A percentile compares a stretch with the other conserved stretches of the same genome.
These are phyloP conservation scores for Melanchra persicariae DNA, from an alignment of 2,888 invertebrate species.

Conservation along the genomic window DNA sequence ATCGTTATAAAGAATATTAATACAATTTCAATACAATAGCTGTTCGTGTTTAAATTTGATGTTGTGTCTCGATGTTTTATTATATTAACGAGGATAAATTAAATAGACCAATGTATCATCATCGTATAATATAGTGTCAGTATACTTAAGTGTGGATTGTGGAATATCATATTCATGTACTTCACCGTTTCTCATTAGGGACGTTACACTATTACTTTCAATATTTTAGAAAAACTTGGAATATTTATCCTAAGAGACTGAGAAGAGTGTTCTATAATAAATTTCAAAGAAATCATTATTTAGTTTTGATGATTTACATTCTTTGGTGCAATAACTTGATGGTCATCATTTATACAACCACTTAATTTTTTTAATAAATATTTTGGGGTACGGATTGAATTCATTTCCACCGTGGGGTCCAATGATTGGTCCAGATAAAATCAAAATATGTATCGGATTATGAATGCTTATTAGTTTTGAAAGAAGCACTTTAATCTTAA, in stretches of 20 bases:
- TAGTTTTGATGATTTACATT: conserved; percentile 59
- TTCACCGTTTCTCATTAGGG: conserved; percentile 58
- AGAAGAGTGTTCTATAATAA: conserved; percentile 88
- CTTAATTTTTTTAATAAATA: conserved; percentile 44
- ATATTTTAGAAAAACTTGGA: conserved; percentile 76
- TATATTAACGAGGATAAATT: conserved; percentile 71
- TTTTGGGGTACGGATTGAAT: conserved; percentile 57
- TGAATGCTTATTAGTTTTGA: conserved; percentile 44
- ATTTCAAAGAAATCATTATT: conserved; percentile 75
- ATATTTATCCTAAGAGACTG: conserved; percentile 89
- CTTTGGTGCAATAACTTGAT: conserved; percentile 49
- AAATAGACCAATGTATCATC: conserved; percentile 77
- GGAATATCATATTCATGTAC: conserved; percentile 59
- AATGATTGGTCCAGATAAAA: conserved; percentile 71
- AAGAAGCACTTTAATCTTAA: conserved; percentile 25
- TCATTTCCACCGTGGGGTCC: conserved; percentile 71
- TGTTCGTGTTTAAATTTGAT: conserved; percentile 78
- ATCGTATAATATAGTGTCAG: conserved; percentile 52
- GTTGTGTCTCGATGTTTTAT: conserved; percentile 85
- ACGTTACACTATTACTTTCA: conserved; percentile 52
- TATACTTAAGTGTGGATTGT: conserved; percentile 53
- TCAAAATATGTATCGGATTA: conserved; percentile 57
- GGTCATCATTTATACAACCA: conserved; percentile 47
- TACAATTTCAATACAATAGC: conserved; percentile 74
- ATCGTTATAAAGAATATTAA: conserved; percentile 59